Base-by-base conservation (phyloP, 1,140 invertebrate species). In the Atopsyche davidsoni region DNA sequence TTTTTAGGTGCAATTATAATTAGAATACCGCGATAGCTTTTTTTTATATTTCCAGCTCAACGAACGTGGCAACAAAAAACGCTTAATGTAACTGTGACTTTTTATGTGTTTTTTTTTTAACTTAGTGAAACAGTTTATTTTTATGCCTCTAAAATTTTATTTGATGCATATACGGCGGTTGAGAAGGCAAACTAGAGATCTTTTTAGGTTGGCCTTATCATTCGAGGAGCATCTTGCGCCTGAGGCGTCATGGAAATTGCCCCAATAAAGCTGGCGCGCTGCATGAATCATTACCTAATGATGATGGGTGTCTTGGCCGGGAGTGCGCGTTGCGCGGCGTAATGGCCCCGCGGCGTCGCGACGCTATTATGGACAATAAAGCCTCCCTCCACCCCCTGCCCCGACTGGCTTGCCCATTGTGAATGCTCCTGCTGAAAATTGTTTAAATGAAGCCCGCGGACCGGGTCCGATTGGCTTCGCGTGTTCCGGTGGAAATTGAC, bases 221-320 rank as follows among this genome's bases (percentile, higher is more conserved):
- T 7, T 4, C 7, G 11, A 9, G 39, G 4, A 18, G 18, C 14
- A 9, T 41, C 39, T 3, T 14, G 11, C 39, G 9, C 14, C 18
- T 9, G n/a, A 7, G 25, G 17, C 43, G 35, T 52, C 42, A 31
- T 43, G 28, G 45, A 53, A 53, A 53, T 53, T 47, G 38, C 45
- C 43, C 39, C 39, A 53, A 53, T 46, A 46, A 47, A 53, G 51
- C 43, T 17, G 19, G 43, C 28, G 19, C 21, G 32, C 19, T 4
- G 44, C 38, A 53, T 53, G 45, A 53, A 53, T 53, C 51, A 53
- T 53, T 47, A 53, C 38, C 51, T 53, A 53, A 53, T 53, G 51
- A 53, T 53, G 51, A 53, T 53, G 51, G 51, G 51, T 54, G 52
- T 49, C n/a, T n/a, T 35, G 39, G 51, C 42, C 47, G 11, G 47